These are phyloP conservation scores for Turritopsis dohrnii DNA, from an alignment of 30 jellyfish, hydroid and myxozoan species.

Conservation along the genomic window DNA sequence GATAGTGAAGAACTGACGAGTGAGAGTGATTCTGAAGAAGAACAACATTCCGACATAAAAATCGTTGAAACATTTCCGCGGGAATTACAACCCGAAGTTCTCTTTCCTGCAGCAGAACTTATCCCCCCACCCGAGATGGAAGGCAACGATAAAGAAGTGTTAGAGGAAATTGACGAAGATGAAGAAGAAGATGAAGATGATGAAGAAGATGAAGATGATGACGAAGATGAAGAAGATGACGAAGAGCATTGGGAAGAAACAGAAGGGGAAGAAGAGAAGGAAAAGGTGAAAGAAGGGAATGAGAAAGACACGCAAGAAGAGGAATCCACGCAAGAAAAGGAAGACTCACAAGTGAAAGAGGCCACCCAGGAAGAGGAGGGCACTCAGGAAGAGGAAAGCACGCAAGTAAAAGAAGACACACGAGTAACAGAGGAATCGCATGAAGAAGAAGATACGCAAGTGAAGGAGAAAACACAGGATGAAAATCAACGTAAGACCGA, in stretches of 20 bases:
- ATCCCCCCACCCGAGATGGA: background rate
- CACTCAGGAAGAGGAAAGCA: too few species aligned
- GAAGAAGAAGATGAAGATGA: background rate
- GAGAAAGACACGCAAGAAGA: too few species aligned
- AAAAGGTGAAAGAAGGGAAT: background rate
- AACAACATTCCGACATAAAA: background rate
- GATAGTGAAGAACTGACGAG: background rate
- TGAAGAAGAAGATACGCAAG: background rate
- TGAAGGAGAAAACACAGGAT: background rate
- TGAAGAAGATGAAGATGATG: slow-evolving; percentile 9
- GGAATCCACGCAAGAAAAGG: too few species aligned
- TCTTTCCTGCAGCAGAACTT: background rate
- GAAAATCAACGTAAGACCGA: background rate
- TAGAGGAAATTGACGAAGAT: background rate
- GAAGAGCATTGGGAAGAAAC: background rate
- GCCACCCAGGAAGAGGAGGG: too few species aligned
- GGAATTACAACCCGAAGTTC: too few species aligned
- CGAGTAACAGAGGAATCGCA: background rate
- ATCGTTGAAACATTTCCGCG: background rate
- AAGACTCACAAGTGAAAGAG: too few species aligned
- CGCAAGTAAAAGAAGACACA: too few species aligned
- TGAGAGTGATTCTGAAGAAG: background rate
- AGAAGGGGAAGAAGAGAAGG: background rate
- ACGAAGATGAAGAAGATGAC: background rate
- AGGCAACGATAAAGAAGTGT: background rate